Evolutionary conservation across 2,113 vertebrate genomes (phyloP).

Genomic region (Egretta garzetta): DNA sequence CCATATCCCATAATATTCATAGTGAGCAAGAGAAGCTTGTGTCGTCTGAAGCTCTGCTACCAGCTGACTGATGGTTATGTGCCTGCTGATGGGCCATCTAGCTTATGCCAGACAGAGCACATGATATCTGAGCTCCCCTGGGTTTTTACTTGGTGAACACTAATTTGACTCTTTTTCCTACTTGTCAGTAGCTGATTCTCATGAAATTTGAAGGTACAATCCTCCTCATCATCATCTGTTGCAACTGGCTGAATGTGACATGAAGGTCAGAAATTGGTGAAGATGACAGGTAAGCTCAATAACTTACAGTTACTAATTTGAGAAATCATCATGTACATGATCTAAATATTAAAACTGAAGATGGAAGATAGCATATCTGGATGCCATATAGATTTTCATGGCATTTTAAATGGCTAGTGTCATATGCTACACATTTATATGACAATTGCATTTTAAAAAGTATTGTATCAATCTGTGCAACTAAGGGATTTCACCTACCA

Average conservation of each 20-base stretch:
- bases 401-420: background rate
- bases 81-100: background rate
- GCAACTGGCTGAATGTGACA: background rate
- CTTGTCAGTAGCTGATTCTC: background rate
- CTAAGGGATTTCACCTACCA: background rate
- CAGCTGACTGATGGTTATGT: background rate
- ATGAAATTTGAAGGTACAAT: background rate
- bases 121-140: background rate
- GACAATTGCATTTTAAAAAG: background rate
- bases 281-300: background rate
- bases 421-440: background rate
- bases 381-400: background rate
- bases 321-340: background rate
- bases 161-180: background rate
- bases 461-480: background rate
- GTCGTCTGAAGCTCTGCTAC: background rate
- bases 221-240: fast-evolving
- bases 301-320: background rate
- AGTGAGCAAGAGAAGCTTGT: background rate
- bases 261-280: background rate
- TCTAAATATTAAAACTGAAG: background rate
- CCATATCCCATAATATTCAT: background rate
- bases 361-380: background rate
- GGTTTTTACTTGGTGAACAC: background rate
- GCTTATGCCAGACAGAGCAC: background rate